Conservation (phyloP, 1,140 invertebrate genomes). For the Oncopodura yosiiana region DNA sequence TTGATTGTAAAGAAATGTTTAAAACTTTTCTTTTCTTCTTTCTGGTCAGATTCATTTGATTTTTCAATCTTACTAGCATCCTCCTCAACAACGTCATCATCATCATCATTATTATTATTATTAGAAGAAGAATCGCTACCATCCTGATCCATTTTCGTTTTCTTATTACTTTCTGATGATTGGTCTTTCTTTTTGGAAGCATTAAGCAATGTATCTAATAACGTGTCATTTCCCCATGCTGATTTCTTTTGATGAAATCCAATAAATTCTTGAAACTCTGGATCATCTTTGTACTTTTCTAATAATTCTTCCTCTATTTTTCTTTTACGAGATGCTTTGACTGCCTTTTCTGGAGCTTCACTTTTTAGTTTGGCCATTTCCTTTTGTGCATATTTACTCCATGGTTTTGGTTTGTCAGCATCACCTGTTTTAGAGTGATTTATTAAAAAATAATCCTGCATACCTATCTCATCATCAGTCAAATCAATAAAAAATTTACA, state of each 20-base stretch:
- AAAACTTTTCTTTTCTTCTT: conserved; percentile 24
- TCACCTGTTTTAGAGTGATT: conserved; percentile 50
- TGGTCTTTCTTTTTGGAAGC: conserved; percentile 28
- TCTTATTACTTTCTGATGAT: too few relatives aligned
- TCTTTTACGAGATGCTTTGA: conserved; percentile 39
- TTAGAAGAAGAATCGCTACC: conserved; percentile 22
- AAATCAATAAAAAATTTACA: conserved; percentile 2
- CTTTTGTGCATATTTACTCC: conserved; percentile 69
- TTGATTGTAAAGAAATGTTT: conserved; percentile 42
- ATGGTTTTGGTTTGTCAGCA: conserved; percentile 71
- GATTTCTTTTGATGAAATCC: conserved; percentile 57
- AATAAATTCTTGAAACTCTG: conserved; percentile 78
- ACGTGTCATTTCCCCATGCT: conserved; percentile 60
- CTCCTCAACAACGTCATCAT: neutral
- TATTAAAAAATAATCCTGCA: neutral
- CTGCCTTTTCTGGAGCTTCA: conserved; percentile 29
- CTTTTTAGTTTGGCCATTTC: conserved; percentile 33
- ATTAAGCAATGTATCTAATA: conserved; percentile 30
- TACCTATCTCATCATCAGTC: neutral
- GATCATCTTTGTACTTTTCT: conserved; percentile 73
- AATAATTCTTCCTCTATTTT: conserved; percentile 48
- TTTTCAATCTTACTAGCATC: conserved; percentile 17
- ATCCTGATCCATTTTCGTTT: too few relatives aligned
- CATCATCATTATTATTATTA: conserved; percentile 26
- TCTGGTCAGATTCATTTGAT: conserved; percentile 38